A percentile compares a stretch with the other conserved stretches of the same genome.
phyloP scores from a whole-genome alignment of 1,140 invertebrate species.

The Eupristina koningsbergeri region DNA sequence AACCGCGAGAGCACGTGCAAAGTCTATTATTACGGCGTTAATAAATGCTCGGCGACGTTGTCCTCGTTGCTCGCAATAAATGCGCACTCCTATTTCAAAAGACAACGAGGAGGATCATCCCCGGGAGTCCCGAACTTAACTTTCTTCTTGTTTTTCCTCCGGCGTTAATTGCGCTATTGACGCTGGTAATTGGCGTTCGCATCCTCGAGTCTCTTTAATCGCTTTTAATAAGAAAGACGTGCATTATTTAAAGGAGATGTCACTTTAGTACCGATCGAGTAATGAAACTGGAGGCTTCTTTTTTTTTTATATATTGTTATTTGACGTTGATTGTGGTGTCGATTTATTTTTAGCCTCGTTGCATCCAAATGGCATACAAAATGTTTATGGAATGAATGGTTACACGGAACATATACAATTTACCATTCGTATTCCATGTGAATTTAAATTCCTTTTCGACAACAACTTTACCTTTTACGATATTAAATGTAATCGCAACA shows the following conservation, averaged over 20 bases:
- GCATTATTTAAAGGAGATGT: not conserved
- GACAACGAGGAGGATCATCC: not conserved
- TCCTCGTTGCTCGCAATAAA: slow-evolving; percentile 11
- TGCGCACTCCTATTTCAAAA: slow-evolving; percentile 27
- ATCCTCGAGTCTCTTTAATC: not conserved
- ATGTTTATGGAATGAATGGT: too few species aligned
- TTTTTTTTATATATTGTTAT: too few species aligned
- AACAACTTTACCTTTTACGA: too few species aligned
- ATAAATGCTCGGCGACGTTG: slow-evolving; percentile 18
- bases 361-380: too few species aligned
- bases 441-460: too few species aligned
- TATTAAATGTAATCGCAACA: too few species aligned
- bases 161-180: slow-evolving; percentile 11
- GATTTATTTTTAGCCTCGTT: not conserved
- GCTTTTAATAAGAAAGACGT: not conserved
- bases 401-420: too few species aligned
- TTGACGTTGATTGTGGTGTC: not conserved
- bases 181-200: not conserved
- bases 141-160: not conserved
- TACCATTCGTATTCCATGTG: too few species aligned
- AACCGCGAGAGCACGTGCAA: not conserved
- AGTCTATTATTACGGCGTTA: slow-evolving; percentile 34
- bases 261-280: not conserved
- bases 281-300: not conserved
- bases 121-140: not conserved